phyloP scores from a whole-genome alignment of 2,888 invertebrate genomes.

The Melieria omissa region DNA sequence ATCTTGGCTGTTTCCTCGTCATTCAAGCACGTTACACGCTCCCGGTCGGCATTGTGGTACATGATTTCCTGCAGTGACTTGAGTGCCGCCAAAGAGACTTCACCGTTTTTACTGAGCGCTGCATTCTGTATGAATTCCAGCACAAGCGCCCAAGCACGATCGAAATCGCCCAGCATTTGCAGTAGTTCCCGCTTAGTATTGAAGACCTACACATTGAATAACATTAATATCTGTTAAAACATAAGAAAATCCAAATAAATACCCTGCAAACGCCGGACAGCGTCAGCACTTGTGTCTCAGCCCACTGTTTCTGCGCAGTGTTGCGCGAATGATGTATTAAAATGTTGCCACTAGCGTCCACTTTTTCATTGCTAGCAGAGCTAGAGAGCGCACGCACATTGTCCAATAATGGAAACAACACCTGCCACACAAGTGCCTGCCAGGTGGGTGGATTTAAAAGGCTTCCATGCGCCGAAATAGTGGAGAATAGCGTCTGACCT shows the following conservation, averaged over 20 bases:
- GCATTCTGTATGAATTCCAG: constrained; percentile 94
- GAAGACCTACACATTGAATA: constrained; percentile 69
- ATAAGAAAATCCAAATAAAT: constrained; percentile 6
- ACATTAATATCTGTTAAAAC: no score
- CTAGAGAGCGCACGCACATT: constrained; percentile 81
- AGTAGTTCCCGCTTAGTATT: constrained; percentile 89
- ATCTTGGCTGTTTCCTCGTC: constrained; percentile 49
- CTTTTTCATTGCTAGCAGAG: constrained; percentile 75
- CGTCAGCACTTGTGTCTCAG: constrained; percentile 94
- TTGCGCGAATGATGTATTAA: constrained; percentile 98
- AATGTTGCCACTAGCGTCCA: constrained; percentile 92
- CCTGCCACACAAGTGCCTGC: constrained; percentile 95
- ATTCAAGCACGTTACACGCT: constrained; percentile 51
- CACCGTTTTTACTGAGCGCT: constrained; percentile 91
- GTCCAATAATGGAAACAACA: constrained; percentile 93
- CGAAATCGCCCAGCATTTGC: constrained; percentile 88
- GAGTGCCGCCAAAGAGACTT: constrained; percentile 94
- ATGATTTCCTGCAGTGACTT: constrained; percentile 98
- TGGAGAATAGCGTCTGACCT: constrained; percentile 96
- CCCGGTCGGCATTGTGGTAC: constrained; percentile 70
- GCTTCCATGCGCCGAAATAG: constrained; percentile 94
- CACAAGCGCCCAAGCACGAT: constrained; percentile 91
- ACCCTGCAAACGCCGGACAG: constrained; percentile 92
- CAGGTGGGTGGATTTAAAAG: constrained; percentile 89
- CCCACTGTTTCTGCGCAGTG: constrained; percentile 99